Percentiles rank a stretch among this genome's conserved stretches.
Conservation (phyloP, 1,140 invertebrate species). For the Heliothis subflexa region DNA sequence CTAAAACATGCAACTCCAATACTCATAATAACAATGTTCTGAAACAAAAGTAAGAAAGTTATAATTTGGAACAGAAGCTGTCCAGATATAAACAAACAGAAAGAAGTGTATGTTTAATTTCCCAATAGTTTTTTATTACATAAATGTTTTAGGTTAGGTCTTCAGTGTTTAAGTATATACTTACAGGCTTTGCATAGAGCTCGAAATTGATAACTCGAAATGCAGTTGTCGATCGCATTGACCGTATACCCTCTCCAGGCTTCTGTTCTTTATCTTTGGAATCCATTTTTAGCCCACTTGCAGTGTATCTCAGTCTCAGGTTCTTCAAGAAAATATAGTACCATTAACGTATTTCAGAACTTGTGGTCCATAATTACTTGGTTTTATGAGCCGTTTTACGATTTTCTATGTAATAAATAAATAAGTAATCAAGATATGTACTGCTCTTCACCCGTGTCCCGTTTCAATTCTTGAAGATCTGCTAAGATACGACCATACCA, state of each 20-base stretch:
- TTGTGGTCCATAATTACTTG: too few species aligned
- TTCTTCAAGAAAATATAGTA: constrained; percentile 40
- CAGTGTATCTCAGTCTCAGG: constrained; percentile 7
- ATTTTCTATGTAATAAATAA: too few species aligned
- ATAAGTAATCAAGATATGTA: too few species aligned
- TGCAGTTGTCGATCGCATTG: constrained; percentile 89
- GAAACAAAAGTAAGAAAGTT: constrained; percentile 77
- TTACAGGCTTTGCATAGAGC: constrained; percentile 93
- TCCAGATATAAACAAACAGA: too few species aligned
- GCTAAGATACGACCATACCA: too few species aligned
- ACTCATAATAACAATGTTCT: constrained; percentile 94
- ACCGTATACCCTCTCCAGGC: constrained; percentile 92
- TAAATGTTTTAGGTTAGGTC: constrained; percentile 18
- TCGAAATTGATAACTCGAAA: constrained; percentile 94
- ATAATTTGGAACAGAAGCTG: too few species aligned
- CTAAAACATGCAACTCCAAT: constrained; percentile 90
- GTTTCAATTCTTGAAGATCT: too few species aligned
- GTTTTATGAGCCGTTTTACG: too few species aligned
- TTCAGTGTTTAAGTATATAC: constrained; percentile 56
- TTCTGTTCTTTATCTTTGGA: constrained; percentile 64
- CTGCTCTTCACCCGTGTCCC: too few species aligned
- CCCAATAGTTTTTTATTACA: too few species aligned
- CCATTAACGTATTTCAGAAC: too few species aligned
- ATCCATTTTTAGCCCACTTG: constrained; percentile 56
- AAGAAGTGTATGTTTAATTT: too few species aligned